These are phyloP conservation scores for Chrysolina haemoptera DNA, from an alignment of 2,888 invertebrate genomes.

Conservation along the genomic window DNA sequence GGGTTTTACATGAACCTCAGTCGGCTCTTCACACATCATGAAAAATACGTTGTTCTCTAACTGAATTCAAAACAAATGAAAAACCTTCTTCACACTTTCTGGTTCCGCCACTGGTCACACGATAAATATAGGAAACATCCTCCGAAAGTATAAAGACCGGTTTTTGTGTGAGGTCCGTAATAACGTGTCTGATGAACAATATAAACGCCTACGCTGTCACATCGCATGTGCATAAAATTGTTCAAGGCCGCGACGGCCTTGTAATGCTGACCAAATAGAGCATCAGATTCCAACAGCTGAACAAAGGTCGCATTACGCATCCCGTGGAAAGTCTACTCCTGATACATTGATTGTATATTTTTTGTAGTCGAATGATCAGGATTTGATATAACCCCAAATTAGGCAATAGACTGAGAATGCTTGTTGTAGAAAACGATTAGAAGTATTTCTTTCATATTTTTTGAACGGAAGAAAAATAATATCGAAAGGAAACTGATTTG, in stretches of 20 bases:
- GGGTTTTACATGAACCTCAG: too few species aligned
- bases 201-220: conserved; percentile 29
- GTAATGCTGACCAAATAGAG: conserved; percentile 18
- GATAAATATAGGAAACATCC: conserved; percentile 9
- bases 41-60: too few species aligned
- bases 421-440: background rate
- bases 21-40: too few species aligned
- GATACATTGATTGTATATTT: background rate
- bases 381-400: background rate
- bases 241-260: conserved; percentile 14
- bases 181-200: conserved; percentile 31
- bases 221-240: conserved; percentile 22
- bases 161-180: conserved; percentile 20
- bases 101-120: background rate
- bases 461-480: too few species aligned
- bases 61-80: too few species aligned
- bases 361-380: background rate
- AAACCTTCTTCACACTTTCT: background rate
- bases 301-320: conserved; percentile 19
- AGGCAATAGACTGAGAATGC: background rate
- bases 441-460: too few species aligned
- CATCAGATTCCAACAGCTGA: conserved; percentile 16
- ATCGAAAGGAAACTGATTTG: too few species aligned
- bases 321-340: conserved; percentile 1
- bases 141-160: conserved; percentile 13